Evolutionary conservation across 35 echinoderm and acorn worm genomes (phyloP).

Genomic region (Ophioderma brevispina): DNA sequence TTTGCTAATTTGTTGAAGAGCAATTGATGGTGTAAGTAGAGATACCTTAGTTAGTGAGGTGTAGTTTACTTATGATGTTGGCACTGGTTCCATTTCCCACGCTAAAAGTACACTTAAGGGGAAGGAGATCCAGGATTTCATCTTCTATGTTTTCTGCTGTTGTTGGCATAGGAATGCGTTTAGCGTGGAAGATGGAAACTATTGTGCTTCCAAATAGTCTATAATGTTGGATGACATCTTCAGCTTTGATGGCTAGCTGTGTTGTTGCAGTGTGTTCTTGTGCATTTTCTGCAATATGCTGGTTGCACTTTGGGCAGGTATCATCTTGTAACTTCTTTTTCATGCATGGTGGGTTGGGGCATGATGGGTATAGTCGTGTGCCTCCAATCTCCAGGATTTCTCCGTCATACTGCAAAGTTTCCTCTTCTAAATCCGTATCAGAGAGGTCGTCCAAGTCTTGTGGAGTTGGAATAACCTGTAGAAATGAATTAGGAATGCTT

Average conservation of each 20-base stretch:
- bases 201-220: not conserved
- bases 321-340: not conserved
- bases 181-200: not conserved
- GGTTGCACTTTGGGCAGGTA: not conserved
- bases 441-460: not conserved
- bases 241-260: not conserved
- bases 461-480: not conserved
- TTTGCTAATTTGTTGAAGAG: too few relatives aligned
- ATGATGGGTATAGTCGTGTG: not conserved
- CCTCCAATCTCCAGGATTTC: not conserved
- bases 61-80: not conserved
- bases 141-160: not conserved
- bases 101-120: not conserved
- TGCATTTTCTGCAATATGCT: not conserved
- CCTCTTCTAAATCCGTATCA: not conserved
- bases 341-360: not conserved
- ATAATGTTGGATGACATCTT: not conserved
- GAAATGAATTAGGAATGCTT: not conserved
- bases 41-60: too few relatives aligned
- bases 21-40: too few relatives aligned
- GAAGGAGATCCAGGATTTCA: not conserved
- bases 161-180: not conserved
- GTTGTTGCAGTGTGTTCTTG: not conserved
- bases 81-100: not conserved
- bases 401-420: not conserved